Evolutionary conservation across 2,113 vertebrate species (phyloP), one percentile per base, ranked within the genome.

Genomic region (Ammospiza caudacuta): DNA sequence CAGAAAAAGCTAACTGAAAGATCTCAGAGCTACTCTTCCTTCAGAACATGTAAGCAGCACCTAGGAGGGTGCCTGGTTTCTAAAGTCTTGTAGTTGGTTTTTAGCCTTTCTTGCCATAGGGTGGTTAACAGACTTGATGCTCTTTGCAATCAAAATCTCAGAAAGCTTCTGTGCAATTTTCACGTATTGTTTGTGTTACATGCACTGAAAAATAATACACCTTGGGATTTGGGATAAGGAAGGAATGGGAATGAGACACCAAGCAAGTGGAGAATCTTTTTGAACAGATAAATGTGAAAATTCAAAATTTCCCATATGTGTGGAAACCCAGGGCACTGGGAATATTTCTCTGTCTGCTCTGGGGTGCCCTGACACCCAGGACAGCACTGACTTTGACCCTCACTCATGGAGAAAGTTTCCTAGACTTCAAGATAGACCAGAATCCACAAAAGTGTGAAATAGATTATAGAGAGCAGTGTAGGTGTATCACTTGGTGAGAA

Each of bases 121-220:
- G 3, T 37, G 29, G 16, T 64, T 79, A 76, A 66, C 8, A 35
- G 44, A 17, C 15, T 70, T 92, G 1, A 25, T 39, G 27, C 9
- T 39, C 29, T 66, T 58, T 41, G 17, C 14, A 3, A 12, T 11
- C 2, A 5, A 33, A 63, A 58, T 43, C 2, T 46, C 24, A 35
- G 33, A 57, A 25, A 68, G 43, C 3, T 46, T 73, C 9, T 11
- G 8, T 39, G n/a, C 37, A 54, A 21, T n/a, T 44, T 55, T 79
- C 19, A 18, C 20, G 11, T 33, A 11, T 31, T 0, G 0, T 11
- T 13, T 10, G 16, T 11, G 18, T 64, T 63, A 43, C 0, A 0
- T 59, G 21, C 11, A 22, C 66, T 79, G 22, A 29, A 54, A 44
- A 31, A 54, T 4, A 31, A 10, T 3, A 8, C 23, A 5, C 18